Evolutionary conservation across 2,888 invertebrate species (phyloP).

Genomic region (Aricia artaxerxes): DNA sequence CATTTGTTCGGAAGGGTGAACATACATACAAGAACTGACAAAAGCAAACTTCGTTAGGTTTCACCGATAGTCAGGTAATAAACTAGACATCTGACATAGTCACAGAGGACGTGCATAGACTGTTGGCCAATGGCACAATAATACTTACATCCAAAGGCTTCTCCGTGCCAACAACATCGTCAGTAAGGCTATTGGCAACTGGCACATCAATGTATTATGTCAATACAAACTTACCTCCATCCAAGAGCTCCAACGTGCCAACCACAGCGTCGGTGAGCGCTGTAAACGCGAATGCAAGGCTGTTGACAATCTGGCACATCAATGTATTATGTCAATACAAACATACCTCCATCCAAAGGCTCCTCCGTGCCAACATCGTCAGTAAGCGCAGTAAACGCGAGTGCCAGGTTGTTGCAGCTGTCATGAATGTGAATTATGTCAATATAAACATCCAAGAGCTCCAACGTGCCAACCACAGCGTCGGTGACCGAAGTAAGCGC

Average conservation of each 20-base stretch:
- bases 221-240: slow-evolving; percentile 55
- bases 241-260: slow-evolving; percentile 84
- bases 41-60: too few species aligned
- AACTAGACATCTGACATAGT: too few species aligned
- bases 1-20: too few species aligned
- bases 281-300: slow-evolving; percentile 88
- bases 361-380: slow-evolving; percentile 87
- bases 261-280: slow-evolving; percentile 86
- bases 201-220: slow-evolving; percentile 89
- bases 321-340: not conserved
- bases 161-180: slow-evolving; percentile 85
- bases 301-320: slow-evolving; percentile 83
- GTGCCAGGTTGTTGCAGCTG: slow-evolving; percentile 93
- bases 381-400: slow-evolving; percentile 59
- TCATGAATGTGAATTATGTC: slow-evolving; percentile 87
- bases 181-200: slow-evolving; percentile 87
- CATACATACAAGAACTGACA: too few species aligned
- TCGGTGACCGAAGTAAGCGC: slow-evolving; percentile 90
- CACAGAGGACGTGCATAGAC: too few species aligned
- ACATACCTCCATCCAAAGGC: slow-evolving; percentile 74
- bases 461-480: slow-evolving; percentile 84
- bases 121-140: slow-evolving; percentile 83
- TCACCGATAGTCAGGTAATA: too few species aligned
- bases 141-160: slow-evolving; percentile 78
- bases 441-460: slow-evolving; percentile 69